Percentiles rank a stretch among this genome's conserved stretches.
Conservation (phyloP, 2,797 vertebrate genomes). For the Propithecus deckenii region DNA sequence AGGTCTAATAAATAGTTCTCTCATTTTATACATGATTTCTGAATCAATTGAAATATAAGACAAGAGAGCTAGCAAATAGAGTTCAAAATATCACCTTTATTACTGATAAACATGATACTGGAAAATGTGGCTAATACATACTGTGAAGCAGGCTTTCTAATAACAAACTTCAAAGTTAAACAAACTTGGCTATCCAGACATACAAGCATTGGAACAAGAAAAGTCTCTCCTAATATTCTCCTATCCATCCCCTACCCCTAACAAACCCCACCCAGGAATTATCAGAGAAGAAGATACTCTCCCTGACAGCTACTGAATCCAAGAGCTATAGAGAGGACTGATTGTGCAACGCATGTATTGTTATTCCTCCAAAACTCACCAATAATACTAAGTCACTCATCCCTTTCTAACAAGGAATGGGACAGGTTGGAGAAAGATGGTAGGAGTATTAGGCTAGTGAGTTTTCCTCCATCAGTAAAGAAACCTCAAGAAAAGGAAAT, state of each 20-base stretch:
- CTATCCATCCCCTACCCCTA: not conserved
- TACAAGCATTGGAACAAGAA: not conserved
- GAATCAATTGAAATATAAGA: not conserved
- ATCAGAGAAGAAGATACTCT: not conserved
- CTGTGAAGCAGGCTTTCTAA: not conserved
- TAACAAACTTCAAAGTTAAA: not conserved
- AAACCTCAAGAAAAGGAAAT: not conserved
- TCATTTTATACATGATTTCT: not conserved
- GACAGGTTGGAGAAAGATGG: not conserved
- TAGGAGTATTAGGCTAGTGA: not conserved
- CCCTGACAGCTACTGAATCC: not conserved
- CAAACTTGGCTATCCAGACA: not conserved
- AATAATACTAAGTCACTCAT: not conserved
- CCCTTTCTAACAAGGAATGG: not conserved
- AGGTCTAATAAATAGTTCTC: not conserved
- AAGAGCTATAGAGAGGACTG: not conserved
- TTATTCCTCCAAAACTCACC: not conserved
- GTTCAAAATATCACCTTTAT: not conserved
- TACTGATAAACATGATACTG: not conserved
- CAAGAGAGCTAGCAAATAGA: not conserved
- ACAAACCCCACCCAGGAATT: not conserved
- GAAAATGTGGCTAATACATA: not conserved
- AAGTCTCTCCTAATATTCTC: not conserved
- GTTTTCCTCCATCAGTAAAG: not conserved
- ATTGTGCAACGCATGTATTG: no score